Evolutionary conservation across 2,113 vertebrate genomes (phyloP), one percentile per base, ranked within the genome.

Genomic region (Lophotis ruficrista): DNA sequence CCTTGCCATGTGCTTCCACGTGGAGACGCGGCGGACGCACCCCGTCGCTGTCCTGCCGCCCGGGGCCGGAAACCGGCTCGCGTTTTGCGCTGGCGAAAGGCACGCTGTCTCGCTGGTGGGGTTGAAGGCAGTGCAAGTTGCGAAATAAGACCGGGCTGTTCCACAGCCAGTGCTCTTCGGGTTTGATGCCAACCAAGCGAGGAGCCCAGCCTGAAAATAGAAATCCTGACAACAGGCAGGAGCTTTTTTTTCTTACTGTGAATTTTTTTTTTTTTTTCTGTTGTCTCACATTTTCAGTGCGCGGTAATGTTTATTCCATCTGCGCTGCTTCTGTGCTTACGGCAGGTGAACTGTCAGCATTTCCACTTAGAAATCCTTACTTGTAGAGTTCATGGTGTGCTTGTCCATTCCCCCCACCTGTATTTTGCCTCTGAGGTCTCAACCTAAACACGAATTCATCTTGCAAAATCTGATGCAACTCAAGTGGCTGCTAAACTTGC

Each of bases 81-180:
- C 31, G 73, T 45, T 94, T 92, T 86, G 95, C 91, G 91, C 97
- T 93, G 89, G 83, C 95, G 71, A 62, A 96, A 91, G 97, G 94
- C 98, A 97, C 97, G 77, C 88, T 96, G 81, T 88, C 97, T 95
- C 90, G 93, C 89, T 96, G 96, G 96, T 73, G 97, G 81, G 84
- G 90, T 87, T 93, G 89, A 61, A 89, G 91, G 95, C 91, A 97
- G 92, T 94, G 88, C 96, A 83, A 95, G 92, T 97, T 98, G 97
- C 97, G 96, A 51, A 83, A 23, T 20, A 16, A 38, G 56, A 48
- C 50, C 2, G n/a, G 68, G 62, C 47, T 89, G 72, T 84, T 86
- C 51, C 78, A 37, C 53, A 53, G 43, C 73, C 90, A 69, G 60
- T 41, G 69, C 71, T 80, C 51, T 51, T 75, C 81, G 90, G 19